These are phyloP conservation scores for Rhinichthys klamathensis DNA, from an alignment of 2,113 vertebrate species.

Conservation along the genomic window DNA sequence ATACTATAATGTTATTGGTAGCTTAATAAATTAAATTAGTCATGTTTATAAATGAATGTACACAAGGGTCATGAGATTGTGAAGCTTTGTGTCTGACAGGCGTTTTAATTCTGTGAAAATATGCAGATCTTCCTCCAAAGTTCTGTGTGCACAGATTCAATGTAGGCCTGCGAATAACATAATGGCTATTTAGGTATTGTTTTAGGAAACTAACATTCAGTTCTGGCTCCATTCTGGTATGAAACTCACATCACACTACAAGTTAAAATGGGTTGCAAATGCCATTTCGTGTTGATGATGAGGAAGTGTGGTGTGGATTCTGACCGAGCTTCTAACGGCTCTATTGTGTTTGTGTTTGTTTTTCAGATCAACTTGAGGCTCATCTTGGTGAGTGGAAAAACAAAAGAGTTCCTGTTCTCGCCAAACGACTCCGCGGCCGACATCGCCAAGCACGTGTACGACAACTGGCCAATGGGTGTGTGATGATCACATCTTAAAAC, in stretches of 20 bases:
- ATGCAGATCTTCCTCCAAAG: background rate
- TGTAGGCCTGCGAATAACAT: background rate
- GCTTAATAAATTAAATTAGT: background rate
- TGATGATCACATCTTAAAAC: conserved; percentile 11
- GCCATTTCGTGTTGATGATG: too few species aligned
- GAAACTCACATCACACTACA: background rate
- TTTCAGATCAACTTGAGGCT: conserved; percentile 96
- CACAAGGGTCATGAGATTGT: too few species aligned
- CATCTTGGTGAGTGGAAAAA: conserved; percentile 97
- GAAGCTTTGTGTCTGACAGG: background rate
- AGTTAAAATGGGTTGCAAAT: background rate
- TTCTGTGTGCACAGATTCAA: background rate
- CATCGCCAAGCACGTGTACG: conserved; percentile 97
- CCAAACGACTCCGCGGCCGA: conserved; percentile 95
- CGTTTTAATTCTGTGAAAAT: background rate
- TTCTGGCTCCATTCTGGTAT: background rate
- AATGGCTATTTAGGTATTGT: background rate
- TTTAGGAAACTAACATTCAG: background rate
- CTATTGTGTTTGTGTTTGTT: conserved; percentile 49
- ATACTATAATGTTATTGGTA: too few species aligned
- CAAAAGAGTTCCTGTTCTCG: conserved; percentile 97
- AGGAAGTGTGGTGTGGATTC: background rate
- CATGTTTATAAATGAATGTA: background rate
- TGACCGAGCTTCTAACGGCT: conserved; percentile 9
- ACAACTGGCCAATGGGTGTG: conserved; percentile 99